Evolutionary conservation across 2,113 vertebrate species (phyloP), one percentile per base, ranked within the genome.

Genomic region (Eleginops maclovinus): DNA sequence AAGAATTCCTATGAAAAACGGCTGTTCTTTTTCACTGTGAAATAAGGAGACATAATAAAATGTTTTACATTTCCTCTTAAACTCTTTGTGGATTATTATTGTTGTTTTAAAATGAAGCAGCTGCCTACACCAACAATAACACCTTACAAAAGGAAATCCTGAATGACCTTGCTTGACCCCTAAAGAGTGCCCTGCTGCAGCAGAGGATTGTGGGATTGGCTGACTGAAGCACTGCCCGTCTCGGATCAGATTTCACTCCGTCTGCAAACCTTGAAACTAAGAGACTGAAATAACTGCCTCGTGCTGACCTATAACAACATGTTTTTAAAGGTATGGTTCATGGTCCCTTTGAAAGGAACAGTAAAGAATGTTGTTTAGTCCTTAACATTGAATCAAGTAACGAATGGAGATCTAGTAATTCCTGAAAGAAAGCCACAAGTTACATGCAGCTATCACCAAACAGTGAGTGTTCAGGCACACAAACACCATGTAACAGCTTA

Each of bases 1-100:
- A 89, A 86, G 41, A 59, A 44, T 75, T 84, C 50, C 43, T 21
- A 86, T 75, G 54, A 81, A 84, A 36, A 73, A 77, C 58, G 19
- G 62, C 76, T 85, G 63, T 84, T 82, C 59, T 87, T 85, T 85
- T 90, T 82, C 90, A 91, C 87, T 93, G 88, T 92, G 88, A 93
- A 85, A 69, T 77, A 82, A 58, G 66, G 47, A 90, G 81, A 83
- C 61, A 85, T 75, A 91, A 89, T 90, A 90, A 91, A 91, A 76
- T 80, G 63, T 91, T 91, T 90, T 88, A 79, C 85, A 89, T 85
- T 85, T 90, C 77, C 79, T 89, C 75, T 70, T 65, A 17, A 66
- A 70, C 1, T 11, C 10, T 66, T 53, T 49, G 51, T 16, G 11
- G 31, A 36, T 78, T 53, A 9, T 75, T 58, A 49, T 46, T 87